Evolutionary conservation across 2,113 vertebrate genomes (phyloP).

Genomic region (Raja brachyura): DNA sequence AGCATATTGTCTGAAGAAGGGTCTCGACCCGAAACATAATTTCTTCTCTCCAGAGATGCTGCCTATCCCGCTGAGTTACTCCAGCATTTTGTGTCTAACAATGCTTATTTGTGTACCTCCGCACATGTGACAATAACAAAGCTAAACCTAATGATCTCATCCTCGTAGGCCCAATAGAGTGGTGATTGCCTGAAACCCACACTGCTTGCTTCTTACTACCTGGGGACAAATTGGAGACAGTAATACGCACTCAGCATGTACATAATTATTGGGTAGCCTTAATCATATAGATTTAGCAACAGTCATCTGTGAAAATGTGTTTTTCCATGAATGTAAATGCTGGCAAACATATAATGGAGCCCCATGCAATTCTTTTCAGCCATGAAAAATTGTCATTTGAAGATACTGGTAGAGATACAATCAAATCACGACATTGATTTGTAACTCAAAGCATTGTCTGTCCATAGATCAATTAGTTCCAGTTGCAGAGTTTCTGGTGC

Average conservation of each 20-base stretch:
- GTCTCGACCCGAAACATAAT: too few species aligned
- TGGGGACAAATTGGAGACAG: background rate
- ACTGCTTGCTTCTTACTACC: too few species aligned
- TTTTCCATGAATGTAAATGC: background rate
- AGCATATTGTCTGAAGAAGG: too few species aligned
- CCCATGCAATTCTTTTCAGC: background rate
- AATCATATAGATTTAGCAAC: background rate
- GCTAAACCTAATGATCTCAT: too few species aligned
- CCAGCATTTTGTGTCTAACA: too few species aligned
- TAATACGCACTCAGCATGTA: background rate
- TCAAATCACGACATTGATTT: background rate
- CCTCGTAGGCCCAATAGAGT: too few species aligned
- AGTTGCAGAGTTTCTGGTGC: too few species aligned
- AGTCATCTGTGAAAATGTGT: background rate
- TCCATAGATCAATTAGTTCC: background rate
- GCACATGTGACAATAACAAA: too few species aligned
- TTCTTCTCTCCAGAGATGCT: too few species aligned
- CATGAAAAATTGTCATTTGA: background rate
- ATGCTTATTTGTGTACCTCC: too few species aligned
- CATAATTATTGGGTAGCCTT: background rate
- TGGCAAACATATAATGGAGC: background rate
- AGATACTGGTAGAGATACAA: background rate
- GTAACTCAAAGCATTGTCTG: background rate
- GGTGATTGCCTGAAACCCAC: too few species aligned
- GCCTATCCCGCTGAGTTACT: too few species aligned